Conservation (phyloP, 2,113 vertebrate genomes). For the Dasyornis broadbenti region DNA sequence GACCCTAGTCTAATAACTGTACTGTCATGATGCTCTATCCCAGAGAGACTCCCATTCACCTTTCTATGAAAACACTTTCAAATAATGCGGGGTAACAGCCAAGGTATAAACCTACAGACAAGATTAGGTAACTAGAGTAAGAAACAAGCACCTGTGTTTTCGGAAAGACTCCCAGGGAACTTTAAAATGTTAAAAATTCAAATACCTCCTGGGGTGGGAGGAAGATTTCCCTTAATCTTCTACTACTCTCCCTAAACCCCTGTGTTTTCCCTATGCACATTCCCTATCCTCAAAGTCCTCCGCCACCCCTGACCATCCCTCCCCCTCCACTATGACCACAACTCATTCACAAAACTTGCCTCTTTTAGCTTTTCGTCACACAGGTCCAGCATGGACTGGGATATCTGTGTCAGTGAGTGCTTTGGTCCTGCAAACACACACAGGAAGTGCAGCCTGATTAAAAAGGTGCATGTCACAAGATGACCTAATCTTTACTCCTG, state of each 20-base stretch:
- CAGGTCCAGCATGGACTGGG: constrained; percentile 93
- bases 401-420: constrained; percentile 95
- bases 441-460: background rate
- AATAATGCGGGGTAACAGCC: background rate
- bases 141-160: background rate
- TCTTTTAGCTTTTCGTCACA: constrained; percentile 95
- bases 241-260: background rate
- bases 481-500: background rate
- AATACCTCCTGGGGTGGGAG: background rate
- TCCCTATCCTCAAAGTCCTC: background rate
- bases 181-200: background rate
- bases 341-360: constrained; percentile 70
- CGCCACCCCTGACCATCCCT: background rate
- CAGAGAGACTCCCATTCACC: background rate
- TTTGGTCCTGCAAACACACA: constrained; percentile 83
- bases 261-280: background rate
- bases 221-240: background rate
- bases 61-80: background rate
- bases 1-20: background rate
- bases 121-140: background rate
- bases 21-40: background rate
- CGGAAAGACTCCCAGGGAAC: background rate
- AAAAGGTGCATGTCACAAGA: background rate
- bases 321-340: background rate
- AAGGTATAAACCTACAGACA: background rate